Evolutionary conservation across 2,113 vertebrate species (phyloP), one percentile per base, ranked within the genome.

Genomic region (Manacus vitellinus): DNA sequence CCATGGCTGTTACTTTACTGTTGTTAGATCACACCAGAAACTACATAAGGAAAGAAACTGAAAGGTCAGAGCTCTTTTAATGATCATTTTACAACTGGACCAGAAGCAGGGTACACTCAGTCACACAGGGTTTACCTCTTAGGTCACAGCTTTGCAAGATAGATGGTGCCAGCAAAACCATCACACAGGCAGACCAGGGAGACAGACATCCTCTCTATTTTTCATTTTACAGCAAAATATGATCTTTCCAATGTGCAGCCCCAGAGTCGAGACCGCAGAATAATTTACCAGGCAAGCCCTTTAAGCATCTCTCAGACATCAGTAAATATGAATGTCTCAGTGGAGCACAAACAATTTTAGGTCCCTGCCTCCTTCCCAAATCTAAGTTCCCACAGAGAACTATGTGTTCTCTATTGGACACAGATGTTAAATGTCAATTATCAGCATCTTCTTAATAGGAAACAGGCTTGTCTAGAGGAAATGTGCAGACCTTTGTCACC

Each of bases 401-500:
- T 78, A 18, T 47, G 65, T n/a, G 73, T 46, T 95, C 21, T 89
- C 61, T 73, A 66, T 41, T 67, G 75, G 65, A 74, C 84, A 74
- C 85, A 96, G 61, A 96, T 65, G 82, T 82, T 88, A 96, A 92
- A 91, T 67, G 85, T 85, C 93, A 93, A 24, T 44, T 74, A 84
- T 74, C 80, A 89, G 79, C 71, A 95, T 37, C 71, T 33, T 80
- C 52, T 67, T 87, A 92, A 92, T 31, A 92, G 33, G 73, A 89
- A 91, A 72, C 43, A 83, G 72, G 30, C 27, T 78, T 55, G 61
- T 39, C 70, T 85, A 72, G 67, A 88, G 51, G 61, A 95, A 94
- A 91, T 55, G 18, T 63, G 54, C 73, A 86, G 52, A 92, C 65
- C 31, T 94, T 72, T 91, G 65, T 68, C 65, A 94, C 92, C 61